Percentiles rank a stretch among this genome's conserved stretches.
Evolutionary conservation across 2,113 vertebrate species (phyloP).

Genomic region (Chlorocebus sabaeus): DNA sequence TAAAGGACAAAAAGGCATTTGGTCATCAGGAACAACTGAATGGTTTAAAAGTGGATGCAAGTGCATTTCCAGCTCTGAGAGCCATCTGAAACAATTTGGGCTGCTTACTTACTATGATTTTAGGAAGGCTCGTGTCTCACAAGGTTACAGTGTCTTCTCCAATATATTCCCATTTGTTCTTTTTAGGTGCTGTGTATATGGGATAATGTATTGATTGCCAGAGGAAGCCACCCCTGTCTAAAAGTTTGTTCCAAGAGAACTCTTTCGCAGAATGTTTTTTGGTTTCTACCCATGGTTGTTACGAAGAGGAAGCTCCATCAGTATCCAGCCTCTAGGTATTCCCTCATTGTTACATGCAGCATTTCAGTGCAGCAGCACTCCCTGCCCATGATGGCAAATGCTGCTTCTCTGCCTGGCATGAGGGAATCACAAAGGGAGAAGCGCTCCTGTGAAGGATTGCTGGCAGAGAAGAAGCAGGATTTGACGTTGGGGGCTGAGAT

Average conservation of each 20-base stretch:
- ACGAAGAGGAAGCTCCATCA: not conserved
- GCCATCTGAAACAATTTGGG: not conserved
- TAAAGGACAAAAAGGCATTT: constrained; percentile 24
- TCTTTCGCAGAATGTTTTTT: not conserved
- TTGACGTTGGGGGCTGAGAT: accelerated
- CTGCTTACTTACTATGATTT: not conserved
- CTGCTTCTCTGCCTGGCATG: not conserved
- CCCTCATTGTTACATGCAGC: not conserved
- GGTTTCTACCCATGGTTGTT: not conserved
- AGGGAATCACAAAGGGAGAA: not conserved
- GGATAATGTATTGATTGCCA: not conserved
- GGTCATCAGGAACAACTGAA: not conserved
- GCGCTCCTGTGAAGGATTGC: not conserved
- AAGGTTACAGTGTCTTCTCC: not conserved
- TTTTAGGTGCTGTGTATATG: not conserved
- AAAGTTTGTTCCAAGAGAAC: not conserved
- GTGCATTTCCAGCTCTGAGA: not conserved
- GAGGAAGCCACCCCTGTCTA: not conserved
- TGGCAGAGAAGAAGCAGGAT: not conserved
- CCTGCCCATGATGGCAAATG: not conserved
- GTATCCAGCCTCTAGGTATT: not conserved
- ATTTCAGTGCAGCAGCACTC: not conserved
- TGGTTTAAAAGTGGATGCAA: not conserved
- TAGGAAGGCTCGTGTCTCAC: not conserved
- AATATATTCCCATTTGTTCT: not conserved